Percentiles rank a stretch among this genome's conserved stretches.
Conservation (phyloP, 2,888 invertebrate species). For the Halictus quadricinctus region DNA sequence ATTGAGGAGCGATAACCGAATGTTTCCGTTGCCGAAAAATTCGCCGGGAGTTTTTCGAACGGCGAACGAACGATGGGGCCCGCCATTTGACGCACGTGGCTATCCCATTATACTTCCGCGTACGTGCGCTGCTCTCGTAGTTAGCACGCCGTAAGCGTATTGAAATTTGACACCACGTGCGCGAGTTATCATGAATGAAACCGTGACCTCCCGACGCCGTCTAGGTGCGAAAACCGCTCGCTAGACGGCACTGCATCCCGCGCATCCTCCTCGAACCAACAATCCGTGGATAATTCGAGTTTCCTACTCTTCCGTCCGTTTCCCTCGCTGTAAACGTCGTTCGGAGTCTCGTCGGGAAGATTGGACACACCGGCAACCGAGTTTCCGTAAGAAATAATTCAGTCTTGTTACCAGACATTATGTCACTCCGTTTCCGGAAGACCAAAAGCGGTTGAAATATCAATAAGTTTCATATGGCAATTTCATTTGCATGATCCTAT, state of each 20-base stretch:
- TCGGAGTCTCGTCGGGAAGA: not conserved
- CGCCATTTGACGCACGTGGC: slow-evolving; percentile 13
- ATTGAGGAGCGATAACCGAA: not conserved
- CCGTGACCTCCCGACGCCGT: slow-evolving; percentile 41
- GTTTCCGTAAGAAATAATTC: not conserved
- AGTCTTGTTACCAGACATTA: not conserved
- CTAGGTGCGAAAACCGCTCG: not conserved
- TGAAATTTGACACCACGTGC: slow-evolving; percentile 68
- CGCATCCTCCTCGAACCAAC: not conserved
- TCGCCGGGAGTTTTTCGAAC: not conserved
- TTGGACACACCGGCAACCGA: not conserved
- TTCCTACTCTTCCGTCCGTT: not conserved
- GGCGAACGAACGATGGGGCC: not conserved
- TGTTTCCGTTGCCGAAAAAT: not conserved
- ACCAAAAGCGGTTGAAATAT: not conserved
- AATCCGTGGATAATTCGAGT: not conserved
- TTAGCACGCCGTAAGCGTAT: slow-evolving; percentile 56
- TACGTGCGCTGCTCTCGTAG: slow-evolving; percentile 37
- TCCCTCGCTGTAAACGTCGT: not conserved
- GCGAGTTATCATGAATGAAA: slow-evolving; percentile 68
- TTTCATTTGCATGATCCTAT: not conserved
- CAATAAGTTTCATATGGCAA: not conserved
- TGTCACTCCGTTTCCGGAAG: not conserved
- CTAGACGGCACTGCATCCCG: not conserved
- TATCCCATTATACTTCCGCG: slow-evolving; percentile 47